Conservation (phyloP, 2,888 invertebrate species). For the Chaetogeoica ovagalla region DNA sequence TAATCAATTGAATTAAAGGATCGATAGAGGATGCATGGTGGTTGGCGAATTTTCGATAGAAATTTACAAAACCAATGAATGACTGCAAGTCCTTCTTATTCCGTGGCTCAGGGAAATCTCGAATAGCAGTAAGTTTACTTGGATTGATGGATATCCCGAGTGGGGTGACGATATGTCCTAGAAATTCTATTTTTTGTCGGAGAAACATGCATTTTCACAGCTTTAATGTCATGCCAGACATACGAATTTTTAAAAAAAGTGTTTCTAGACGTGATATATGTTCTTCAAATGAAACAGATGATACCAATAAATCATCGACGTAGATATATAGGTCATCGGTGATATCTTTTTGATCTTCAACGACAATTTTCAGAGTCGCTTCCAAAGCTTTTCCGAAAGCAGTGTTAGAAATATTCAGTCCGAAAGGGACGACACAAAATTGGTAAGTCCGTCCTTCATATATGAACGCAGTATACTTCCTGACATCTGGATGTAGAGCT, state of each 20-base stretch:
- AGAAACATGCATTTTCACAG: background rate
- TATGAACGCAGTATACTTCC: constrained; percentile 10
- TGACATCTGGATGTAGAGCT: background rate
- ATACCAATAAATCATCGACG: background rate
- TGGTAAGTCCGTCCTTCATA: constrained; percentile 14
- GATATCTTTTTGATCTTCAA: background rate
- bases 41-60: no score
- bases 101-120: no score
- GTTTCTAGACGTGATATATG: background rate
- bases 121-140: no score
- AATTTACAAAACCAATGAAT: no score
- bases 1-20: no score
- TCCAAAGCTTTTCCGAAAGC: background rate
- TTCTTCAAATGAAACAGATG: background rate
- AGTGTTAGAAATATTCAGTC: constrained; percentile 7
- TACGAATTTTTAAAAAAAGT: background rate
- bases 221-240: constrained; percentile 13
- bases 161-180: no score
- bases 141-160: no score
- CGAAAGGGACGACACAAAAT: background rate
- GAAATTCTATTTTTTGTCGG: background rate
- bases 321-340: background rate
- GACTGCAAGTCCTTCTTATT: no score
- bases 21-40: no score
- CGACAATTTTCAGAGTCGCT: background rate